phyloP scores from a whole-genome alignment of 2,888 invertebrate species.

The Patella ulyssiponensis region DNA sequence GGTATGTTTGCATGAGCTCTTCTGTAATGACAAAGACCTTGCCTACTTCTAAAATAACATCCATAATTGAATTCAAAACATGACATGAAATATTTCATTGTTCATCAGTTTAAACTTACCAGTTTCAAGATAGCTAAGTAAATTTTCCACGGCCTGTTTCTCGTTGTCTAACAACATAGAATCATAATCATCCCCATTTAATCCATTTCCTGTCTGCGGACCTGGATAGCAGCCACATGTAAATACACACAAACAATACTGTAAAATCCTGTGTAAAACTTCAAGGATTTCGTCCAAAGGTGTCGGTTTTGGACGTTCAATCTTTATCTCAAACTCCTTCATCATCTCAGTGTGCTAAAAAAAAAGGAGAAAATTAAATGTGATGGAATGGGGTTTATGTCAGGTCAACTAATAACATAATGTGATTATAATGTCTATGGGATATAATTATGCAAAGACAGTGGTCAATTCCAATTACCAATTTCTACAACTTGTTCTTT shows the following conservation, averaged over 20 bases:
- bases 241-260: conserved; percentile 54
- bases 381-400: too few relatives aligned
- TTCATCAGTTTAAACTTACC: too few relatives aligned
- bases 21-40: too few relatives aligned
- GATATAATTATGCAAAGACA: too few relatives aligned
- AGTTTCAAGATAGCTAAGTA: conserved; percentile 59
- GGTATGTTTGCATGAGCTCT: too few relatives aligned
- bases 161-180: conserved; percentile 59
- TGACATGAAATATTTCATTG: too few relatives aligned
- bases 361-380: background rate
- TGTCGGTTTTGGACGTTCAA: conserved; percentile 50
- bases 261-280: conserved; percentile 50
- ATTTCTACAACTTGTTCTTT: too few relatives aligned
- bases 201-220: conserved; percentile 27
- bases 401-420: too few relatives aligned
- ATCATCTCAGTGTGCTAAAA: conserved; percentile 45
- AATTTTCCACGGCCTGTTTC: conserved; percentile 53
- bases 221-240: conserved; percentile 62
- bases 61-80: too few relatives aligned
- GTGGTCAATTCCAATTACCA: too few relatives aligned
- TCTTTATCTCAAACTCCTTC: conserved; percentile 52
- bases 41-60: too few relatives aligned
- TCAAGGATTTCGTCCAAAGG: conserved; percentile 50
- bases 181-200: conserved; percentile 52
- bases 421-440: too few relatives aligned